Evolutionary conservation across 1,140 invertebrate species (phyloP).

Genomic region (Neotoxoptera formosana): DNA sequence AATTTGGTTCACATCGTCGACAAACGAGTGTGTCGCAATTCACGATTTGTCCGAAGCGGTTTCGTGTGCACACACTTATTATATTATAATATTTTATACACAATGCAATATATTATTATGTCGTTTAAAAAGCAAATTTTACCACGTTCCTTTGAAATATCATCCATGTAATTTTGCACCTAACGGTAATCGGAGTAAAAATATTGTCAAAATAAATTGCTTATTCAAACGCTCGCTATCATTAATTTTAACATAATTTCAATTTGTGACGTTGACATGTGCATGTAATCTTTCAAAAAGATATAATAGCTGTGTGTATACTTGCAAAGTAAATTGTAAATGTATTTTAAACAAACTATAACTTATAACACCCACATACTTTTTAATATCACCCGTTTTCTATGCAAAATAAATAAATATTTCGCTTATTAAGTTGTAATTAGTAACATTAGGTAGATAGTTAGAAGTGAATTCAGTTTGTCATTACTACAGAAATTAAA

Average conservation of each 20-base stretch:
- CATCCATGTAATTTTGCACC: neutral
- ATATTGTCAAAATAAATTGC: conserved; percentile 34
- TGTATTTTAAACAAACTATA: neutral
- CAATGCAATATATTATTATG: neutral
- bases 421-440: neutral
- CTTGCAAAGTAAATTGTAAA: neutral
- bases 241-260: conserved; percentile 14
- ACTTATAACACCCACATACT: neutral
- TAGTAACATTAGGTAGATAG: neutral
- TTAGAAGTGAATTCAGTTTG: neutral
- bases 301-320: neutral
- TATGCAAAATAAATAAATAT: neutral
- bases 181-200: neutral
- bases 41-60: neutral
- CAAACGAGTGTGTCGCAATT: neutral
- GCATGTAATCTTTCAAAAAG: conserved; percentile 11
- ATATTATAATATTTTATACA: neutral
- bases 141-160: neutral
- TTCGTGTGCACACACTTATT: neutral
- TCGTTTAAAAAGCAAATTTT: neutral
- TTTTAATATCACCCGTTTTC: neutral
- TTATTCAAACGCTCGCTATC: neutral
- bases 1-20: neutral
- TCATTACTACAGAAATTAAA: neutral
- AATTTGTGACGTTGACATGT: neutral